phyloP scores from a whole-genome alignment of 2,888 invertebrate genomes.

The Chorisops tibialis region DNA sequence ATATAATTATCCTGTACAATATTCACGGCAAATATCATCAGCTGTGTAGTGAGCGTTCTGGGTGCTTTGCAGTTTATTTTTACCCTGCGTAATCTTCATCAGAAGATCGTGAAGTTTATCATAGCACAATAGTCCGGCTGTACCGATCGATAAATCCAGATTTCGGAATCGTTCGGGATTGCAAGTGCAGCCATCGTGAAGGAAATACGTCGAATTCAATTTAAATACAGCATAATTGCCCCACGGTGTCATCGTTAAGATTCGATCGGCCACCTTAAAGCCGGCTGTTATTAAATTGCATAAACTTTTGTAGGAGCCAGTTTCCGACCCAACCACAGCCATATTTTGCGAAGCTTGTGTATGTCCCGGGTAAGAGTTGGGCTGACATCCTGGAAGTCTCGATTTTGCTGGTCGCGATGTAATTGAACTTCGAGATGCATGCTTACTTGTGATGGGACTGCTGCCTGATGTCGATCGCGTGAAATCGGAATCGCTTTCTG shows the following conservation, averaged over 20 bases:
- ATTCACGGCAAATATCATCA: conserved; percentile 40
- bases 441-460: too few relatives aligned
- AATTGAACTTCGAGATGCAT: too few relatives aligned
- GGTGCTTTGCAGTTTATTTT: conserved; percentile 27
- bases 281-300: conserved; percentile 41
- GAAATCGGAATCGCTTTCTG: too few relatives aligned
- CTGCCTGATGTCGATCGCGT: too few relatives aligned
- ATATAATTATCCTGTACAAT: conserved; percentile 31
- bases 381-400: conserved; percentile 27
- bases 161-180: conserved; percentile 46
- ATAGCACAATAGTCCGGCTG: conserved; percentile 45
- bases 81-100: conserved; percentile 42
- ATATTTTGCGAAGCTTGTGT: conserved; percentile 38
- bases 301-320: conserved; percentile 45
- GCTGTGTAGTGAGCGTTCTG: conserved; percentile 16
- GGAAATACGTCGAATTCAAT: conserved; percentile 37
- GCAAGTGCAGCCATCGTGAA: conserved; percentile 49
- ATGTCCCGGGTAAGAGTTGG: conserved; percentile 44
- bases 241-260: conserved; percentile 48
- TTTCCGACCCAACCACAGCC: conserved; percentile 48
- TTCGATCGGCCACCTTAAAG: conserved; percentile 45
- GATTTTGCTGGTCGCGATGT: too few relatives aligned
- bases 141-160: conserved; percentile 46
- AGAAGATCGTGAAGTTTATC: conserved; percentile 39
- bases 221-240: conserved; percentile 48